Evolutionary conservation across 2,888 invertebrate species (phyloP), one percentile per base, ranked within the genome.

Genomic region (Thymelicus lineola): DNA sequence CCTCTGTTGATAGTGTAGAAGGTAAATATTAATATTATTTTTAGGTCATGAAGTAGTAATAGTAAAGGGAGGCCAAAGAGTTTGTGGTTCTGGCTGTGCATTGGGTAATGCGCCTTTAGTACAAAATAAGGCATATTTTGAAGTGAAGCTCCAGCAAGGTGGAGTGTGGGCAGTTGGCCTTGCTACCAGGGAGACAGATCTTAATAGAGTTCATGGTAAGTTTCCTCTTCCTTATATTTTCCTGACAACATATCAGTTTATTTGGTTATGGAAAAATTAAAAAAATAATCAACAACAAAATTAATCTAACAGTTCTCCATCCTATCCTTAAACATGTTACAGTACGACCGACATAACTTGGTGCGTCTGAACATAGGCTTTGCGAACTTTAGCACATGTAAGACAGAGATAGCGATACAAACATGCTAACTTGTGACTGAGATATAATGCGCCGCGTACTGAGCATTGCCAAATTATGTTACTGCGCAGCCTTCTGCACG

Each of bases 51-150:
- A 99, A 94, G 98, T 98, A 75, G 99, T 99, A 0, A 97, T 99
- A 75, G 97, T 99, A 53, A 99, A 99, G 94, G 97, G 97, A 86
- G 98, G 98, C 7, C 96, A 96, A 80, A 93, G 99, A 79, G 96
- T 98, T 42, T 99, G 99, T 92, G 99, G 99, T 1, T 97, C 98
- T 0, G 99, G 99, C 20, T 99, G 97, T 71, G 98, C 98, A 0
- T 91, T 99, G 60, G 98, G 98, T 12, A 99, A 97, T 83, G 98
- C 98, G 7, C 99, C 99, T 0, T 94, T 99, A 61, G 97, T 98
- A 12, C 99, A 99, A 90, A 98, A 98, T 82, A 99, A 99, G 92
- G 97, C 99, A 4, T 99, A 99, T 88, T 99, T 99, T 88, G 99
- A 99, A 94, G 97, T 99, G 7, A 99, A 99, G 93, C 94, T 99